Base-by-base conservation (phyloP, 53 echinoderm and acorn worm species). In the Paracentrotus lividus region DNA sequence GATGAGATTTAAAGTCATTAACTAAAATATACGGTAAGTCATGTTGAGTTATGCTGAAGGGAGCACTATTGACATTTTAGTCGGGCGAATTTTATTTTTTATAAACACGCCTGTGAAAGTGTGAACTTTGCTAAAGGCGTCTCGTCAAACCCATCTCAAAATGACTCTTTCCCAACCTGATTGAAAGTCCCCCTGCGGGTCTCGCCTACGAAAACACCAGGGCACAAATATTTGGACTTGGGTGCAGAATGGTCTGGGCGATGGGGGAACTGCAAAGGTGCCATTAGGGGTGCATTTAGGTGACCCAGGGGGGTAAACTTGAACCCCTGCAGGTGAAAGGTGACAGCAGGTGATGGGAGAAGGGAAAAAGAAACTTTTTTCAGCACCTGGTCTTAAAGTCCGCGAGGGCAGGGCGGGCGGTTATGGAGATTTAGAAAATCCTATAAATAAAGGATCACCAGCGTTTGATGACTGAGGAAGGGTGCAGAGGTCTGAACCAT, bases 211-310 rank as follows among this genome's bases (percentile, higher is more conserved):
- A 86, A 86, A 86, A 89, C 89, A 89, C 44, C 38, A 65, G 89
- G 89, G 89, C 89, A 89, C 89, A 89, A 60, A 89, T 89, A 89
- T 89, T 89, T 89, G 89, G 89, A 65, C 61, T 55, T 59, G 89
- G 64, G 61, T 60, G 89, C 64, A 89, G 89, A 89, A 86, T 86
- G 86, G 86, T 86, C 86, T 47, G 7, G n/a, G 56, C 53, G 33
- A 55, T 18, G n/a, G 47, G 56, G 86, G 38, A 86, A 86, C 86
- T 86, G 54, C 38, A 55, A 56, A 56, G 86, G 86, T 86, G 86
- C 86, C 86, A 86, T 86, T 86, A 86, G 57, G 56, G 86, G 86
- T 56, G 56, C 56, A 56, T 56, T 86, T 56, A 18, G 32, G 6
- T 86, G 86, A 54, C 86, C 86, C 86, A 86, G 86, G 86, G 86